Percentiles rank a stretch among this genome's conserved stretches.
phyloP scores from a whole-genome alignment of 2,888 invertebrate genomes.

The Lysandra bellargus region DNA sequence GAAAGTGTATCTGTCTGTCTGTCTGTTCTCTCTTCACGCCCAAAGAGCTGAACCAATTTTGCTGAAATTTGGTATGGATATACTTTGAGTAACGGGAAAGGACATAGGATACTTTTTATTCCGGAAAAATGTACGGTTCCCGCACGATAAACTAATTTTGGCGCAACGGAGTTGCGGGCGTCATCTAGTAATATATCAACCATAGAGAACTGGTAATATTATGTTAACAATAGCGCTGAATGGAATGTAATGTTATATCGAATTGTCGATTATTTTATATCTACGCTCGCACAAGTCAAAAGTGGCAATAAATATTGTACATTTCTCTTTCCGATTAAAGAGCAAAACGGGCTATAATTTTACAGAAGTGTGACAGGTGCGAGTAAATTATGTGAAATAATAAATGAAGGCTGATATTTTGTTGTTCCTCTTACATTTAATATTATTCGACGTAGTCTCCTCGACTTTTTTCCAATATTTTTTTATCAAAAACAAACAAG shows the following conservation, averaged over 20 bases:
- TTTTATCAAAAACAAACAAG: no score
- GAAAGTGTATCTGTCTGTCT: no score
- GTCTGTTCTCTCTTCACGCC: no score
- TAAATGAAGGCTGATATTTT: constrained; percentile 1
- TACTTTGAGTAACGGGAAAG: no score
- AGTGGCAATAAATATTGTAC: neutral
- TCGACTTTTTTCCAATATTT: neutral
- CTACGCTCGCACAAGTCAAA: neutral
- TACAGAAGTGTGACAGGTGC: constrained; percentile 18
- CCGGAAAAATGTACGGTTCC: no score
- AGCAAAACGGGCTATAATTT: constrained; percentile 21
- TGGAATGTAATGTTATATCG: neutral
- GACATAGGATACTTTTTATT: no score
- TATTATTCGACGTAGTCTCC: neutral
- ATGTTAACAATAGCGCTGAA: neutral
- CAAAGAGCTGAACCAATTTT: no score
- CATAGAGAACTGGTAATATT: neutral
- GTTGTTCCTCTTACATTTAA: neutral
- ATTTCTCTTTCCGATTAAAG: neutral
- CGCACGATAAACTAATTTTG: no score
- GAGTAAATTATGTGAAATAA: neutral
- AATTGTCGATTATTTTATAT: neutral
- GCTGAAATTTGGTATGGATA: no score
- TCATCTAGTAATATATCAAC: no score
- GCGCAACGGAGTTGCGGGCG: no score